These are phyloP conservation scores for Nerophis lumbriciformis DNA, from an alignment of 2,113 vertebrate species.

Conservation along the genomic window DNA sequence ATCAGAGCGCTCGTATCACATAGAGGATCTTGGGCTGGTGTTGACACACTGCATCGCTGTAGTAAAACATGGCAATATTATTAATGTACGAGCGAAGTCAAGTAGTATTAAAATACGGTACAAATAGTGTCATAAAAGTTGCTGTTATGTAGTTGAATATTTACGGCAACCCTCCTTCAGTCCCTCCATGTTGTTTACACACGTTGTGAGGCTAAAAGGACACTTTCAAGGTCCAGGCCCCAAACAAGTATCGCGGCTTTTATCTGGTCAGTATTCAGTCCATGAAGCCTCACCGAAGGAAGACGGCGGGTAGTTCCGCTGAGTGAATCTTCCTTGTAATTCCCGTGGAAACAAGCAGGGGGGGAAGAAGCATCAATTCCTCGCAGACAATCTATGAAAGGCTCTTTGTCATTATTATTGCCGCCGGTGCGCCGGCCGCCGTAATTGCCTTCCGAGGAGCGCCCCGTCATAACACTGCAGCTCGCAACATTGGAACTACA, in stretches of 20 bases:
- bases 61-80: too few relatives aligned
- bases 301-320: slow-evolving; percentile 2
- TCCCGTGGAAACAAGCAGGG: slow-evolving; percentile 2
- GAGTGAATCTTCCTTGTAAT: slow-evolving; percentile 5
- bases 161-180: too few relatives aligned
- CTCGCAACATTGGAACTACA: neutral
- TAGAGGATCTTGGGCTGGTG: too few relatives aligned
- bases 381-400: neutral
- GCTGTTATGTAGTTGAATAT: too few relatives aligned
- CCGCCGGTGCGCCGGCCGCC: neutral
- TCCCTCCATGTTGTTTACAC: too few relatives aligned
- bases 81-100: too few relatives aligned
- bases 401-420: slow-evolving; percentile 8
- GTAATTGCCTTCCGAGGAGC: slow-evolving; percentile 3
- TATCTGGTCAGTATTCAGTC: neutral
- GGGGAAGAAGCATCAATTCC: neutral
- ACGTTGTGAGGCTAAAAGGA: neutral
- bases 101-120: too few relatives aligned
- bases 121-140: too few relatives aligned
- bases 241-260: neutral
- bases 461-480: slow-evolving; percentile 1
- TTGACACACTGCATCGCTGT: too few relatives aligned
- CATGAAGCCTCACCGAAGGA: neutral
- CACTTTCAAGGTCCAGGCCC: slow-evolving; percentile 3
- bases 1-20: too few relatives aligned